Evolutionary conservation across 2,113 vertebrate species (phyloP).

Genomic region (Gnathonemus longibarbis): DNA sequence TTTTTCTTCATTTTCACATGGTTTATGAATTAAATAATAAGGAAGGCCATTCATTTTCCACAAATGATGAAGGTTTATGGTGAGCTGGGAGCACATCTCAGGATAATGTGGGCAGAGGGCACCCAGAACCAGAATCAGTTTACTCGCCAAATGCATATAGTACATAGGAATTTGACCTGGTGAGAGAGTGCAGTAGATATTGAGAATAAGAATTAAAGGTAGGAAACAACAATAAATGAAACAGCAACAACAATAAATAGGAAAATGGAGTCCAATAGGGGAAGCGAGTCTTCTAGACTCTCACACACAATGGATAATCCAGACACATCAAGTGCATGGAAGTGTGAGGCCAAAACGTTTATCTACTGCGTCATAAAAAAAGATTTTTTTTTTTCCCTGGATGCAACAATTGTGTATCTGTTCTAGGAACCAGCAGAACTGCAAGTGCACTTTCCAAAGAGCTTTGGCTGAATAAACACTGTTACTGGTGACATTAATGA

Average conservation of each 20-base stretch:
- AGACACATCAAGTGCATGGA: not conserved
- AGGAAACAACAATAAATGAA: not conserved
- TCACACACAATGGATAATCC: not conserved
- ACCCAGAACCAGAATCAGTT: not conserved
- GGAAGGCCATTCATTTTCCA: not conserved
- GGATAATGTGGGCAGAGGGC: not conserved
- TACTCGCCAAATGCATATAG: not conserved
- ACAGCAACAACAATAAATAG: not conserved
- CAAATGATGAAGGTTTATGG: not conserved
- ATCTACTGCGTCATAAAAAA: not conserved
- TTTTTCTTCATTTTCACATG: not conserved
- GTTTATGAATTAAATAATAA: not conserved
- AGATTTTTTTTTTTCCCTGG: not conserved
- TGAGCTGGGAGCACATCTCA: not conserved
- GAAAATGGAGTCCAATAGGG: not conserved
- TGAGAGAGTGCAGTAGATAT: not conserved
- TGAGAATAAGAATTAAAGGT: not conserved
- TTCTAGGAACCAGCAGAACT: not conserved
- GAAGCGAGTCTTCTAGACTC: not conserved
- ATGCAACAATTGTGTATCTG: not conserved
- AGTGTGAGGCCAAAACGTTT: not conserved
- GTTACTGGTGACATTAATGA: conserved; percentile 20
- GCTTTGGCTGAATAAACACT: conserved; percentile 19
- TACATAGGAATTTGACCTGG: not conserved
- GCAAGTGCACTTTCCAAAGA: conserved; percentile 6